Conservation (phyloP, 2,113 vertebrate genomes). For the Thymallus thymallus region DNA sequence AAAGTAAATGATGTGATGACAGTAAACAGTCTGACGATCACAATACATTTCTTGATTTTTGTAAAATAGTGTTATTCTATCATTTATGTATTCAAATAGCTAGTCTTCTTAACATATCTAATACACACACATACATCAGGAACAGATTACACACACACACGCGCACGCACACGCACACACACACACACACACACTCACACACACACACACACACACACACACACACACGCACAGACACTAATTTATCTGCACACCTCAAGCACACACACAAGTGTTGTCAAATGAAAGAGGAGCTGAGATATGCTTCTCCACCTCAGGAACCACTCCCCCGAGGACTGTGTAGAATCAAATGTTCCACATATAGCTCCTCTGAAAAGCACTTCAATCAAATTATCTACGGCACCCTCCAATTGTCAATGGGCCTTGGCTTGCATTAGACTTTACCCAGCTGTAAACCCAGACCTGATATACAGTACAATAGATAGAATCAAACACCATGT, state of each 20-base stretch:
- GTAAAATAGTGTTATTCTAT: too few relatives aligned
- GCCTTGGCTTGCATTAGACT: neutral
- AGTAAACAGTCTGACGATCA: too few relatives aligned
- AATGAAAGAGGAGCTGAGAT: slow-evolving; percentile 7
- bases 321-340: neutral
- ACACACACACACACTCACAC: neutral
- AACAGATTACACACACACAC: neutral
- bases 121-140: neutral
- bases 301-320: neutral
- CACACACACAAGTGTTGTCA: slow-evolving; percentile 25
- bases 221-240: neutral
- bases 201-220: slow-evolving; percentile 3
- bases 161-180: neutral
- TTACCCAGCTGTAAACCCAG: too few relatives aligned
- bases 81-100: too few relatives aligned
- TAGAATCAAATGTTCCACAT: slow-evolving; percentile 2
- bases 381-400: slow-evolving; percentile 12
- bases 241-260: slow-evolving; percentile 21
- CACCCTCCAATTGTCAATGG: slow-evolving; percentile 5
- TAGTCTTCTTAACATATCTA: too few relatives aligned
- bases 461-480: neutral
- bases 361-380: slow-evolving; percentile 5
- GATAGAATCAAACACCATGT: slow-evolving; percentile 4
- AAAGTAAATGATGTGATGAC: too few relatives aligned
- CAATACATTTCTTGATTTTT: too few relatives aligned